These are phyloP conservation scores for Rhodinocichla rosea DNA, from an alignment of 2,113 vertebrate genomes.

Conservation along the genomic window DNA sequence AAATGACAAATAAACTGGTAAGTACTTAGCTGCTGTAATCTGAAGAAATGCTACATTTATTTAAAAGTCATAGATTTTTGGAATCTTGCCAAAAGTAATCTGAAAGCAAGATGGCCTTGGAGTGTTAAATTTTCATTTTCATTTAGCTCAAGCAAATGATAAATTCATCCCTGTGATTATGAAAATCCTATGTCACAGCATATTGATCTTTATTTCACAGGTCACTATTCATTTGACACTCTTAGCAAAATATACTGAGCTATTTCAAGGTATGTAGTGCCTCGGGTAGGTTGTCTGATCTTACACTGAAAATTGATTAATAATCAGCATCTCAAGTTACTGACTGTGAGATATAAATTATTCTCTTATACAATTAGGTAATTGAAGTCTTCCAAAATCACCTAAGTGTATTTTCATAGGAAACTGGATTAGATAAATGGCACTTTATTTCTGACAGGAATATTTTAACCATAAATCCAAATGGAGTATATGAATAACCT, in stretches of 20 bases:
- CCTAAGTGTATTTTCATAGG: conserved; percentile 56
- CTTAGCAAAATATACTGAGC: conserved; percentile 53
- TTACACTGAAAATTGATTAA: conserved; percentile 61
- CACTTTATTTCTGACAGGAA: conserved; percentile 47
- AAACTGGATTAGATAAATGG: conserved; percentile 66
- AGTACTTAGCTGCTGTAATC: background rate
- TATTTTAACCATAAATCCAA: conserved; percentile 53
- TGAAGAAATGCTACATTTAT: background rate
- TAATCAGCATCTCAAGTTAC: conserved; percentile 63
- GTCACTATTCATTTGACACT: conserved; percentile 39
- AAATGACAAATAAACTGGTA: background rate
- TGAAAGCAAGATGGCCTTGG: conserved; percentile 18
- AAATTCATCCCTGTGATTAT: conserved; percentile 40
- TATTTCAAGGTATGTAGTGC: conserved; percentile 52
- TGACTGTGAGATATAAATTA: conserved; percentile 66
- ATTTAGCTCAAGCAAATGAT: conserved; percentile 57
- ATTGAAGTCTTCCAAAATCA: conserved; percentile 68
- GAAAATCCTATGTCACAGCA: conserved; percentile 54
- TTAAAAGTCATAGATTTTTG: conserved; percentile 6
- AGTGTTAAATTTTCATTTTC: conserved; percentile 60
- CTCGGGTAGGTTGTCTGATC: conserved; percentile 22
- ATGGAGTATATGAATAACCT: conserved; percentile 35
- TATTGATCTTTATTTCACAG: conserved; percentile 42
- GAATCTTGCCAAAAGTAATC: conserved; percentile 52
- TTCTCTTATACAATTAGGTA: conserved; percentile 68